Base-by-base conservation (phyloP, 2,113 vertebrate genomes). In the Mungos mungo region DNA sequence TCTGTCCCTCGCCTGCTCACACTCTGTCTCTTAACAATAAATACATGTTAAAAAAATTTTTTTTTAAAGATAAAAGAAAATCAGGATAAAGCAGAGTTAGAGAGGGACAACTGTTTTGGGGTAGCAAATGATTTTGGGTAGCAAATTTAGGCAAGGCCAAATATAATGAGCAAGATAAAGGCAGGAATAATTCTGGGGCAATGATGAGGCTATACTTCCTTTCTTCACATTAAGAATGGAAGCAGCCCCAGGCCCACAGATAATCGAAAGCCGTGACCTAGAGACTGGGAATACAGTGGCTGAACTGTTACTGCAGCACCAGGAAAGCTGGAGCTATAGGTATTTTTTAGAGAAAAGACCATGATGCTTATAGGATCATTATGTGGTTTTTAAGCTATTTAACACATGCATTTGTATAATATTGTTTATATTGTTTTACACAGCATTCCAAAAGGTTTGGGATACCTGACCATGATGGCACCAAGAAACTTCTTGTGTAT, bases 341-440 rank as follows among this genome's bases (percentile, higher is more conserved):
- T 74, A 6, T 93, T 72, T 93, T 89, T 95, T 82, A 63, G 10
- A 79, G 89, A 80, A 87, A 68, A 38, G 50, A 66, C 31, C 4
- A 7, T 57, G 19, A 16, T 88, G 27, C 41, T 90, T 81, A 76
- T 31, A 82, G 92, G 38, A 65, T 84, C 4, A 33, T 65, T 60
- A 77, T 96, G 41, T 23, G 60, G 3, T 71, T 41, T 57, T 91
- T 95, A 71, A 60, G 50, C 19, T 96, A 6, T 81, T 94, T 90
- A 92, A 93, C 38, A 33, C 12, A 57, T 45, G 5, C 41, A 29
- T 80, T 96, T 95, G 3, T 60, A 2, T 92, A 93, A 97, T 97
- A 41, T 15, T 92, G 52, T 97, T 1, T 88, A 38, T 97, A 11
- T 98, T 94, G 29, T 97, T 96, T 96, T 94, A 90, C 21, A 38